phyloP scores from a whole-genome alignment of 2,113 vertebrate genomes.

The Podarcis raffonei region DNA sequence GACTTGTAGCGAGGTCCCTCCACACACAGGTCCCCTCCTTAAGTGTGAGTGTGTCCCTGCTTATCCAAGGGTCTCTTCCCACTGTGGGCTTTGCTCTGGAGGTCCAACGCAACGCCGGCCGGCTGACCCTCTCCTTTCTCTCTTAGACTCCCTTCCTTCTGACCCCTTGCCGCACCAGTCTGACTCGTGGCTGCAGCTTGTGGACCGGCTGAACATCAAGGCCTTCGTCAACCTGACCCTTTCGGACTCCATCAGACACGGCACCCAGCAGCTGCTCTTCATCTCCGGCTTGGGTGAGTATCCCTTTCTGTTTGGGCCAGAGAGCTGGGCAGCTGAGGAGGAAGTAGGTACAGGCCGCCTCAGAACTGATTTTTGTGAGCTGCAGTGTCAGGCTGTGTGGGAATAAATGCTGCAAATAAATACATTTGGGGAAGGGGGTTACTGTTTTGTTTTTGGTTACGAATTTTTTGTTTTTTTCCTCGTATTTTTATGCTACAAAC shows the following conservation, averaged over 20 bases:
- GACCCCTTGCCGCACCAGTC: constrained; percentile 88
- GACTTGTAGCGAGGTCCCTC: too few species aligned
- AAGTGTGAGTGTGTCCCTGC: background rate
- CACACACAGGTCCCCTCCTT: accelerated
- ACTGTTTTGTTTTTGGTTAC: too few species aligned
- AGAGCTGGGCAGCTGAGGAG: background rate
- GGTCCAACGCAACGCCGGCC: background rate
- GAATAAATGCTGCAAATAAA: too few species aligned
- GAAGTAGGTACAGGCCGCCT: too few species aligned
- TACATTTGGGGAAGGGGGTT: too few species aligned
- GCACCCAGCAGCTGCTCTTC: constrained; percentile 90
- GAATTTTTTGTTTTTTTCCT: too few species aligned
- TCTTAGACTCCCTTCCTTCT: constrained; percentile 80
- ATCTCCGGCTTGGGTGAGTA: constrained; percentile 90
- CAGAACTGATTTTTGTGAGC: too few species aligned
- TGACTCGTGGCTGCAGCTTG: constrained; percentile 88
- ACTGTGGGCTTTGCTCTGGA: background rate
- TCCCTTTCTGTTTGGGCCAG: accelerated
- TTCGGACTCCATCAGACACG: constrained; percentile 83
- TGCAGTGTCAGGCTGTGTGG: too few species aligned
- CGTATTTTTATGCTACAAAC: too few species aligned
- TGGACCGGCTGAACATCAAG: constrained; percentile 91
- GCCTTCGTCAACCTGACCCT: constrained; percentile 90
- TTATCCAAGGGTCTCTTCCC: background rate
- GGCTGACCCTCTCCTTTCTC: background rate